phyloP scores from a whole-genome alignment of 2,113 vertebrate species.

The Pedionomus torquatus region DNA sequence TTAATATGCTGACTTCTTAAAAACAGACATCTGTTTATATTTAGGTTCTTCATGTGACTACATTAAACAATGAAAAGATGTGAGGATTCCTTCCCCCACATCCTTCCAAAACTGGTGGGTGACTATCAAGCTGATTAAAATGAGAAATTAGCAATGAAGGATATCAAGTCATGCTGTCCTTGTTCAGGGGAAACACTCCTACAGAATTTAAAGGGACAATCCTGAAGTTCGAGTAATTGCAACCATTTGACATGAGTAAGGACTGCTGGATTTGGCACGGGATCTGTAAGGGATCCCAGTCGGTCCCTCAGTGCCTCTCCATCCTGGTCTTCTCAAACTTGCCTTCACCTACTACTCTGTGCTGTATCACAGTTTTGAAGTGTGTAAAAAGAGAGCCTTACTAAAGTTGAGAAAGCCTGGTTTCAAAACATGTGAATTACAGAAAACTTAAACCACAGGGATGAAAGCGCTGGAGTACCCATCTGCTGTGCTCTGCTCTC shows the following conservation, averaged over 20 bases:
- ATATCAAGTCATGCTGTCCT: background rate
- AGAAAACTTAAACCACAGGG: background rate
- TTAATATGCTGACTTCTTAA: slow-evolving; percentile 21
- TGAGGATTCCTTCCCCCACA: background rate
- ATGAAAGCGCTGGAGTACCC: accelerated
- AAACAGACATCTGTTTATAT: slow-evolving; percentile 65
- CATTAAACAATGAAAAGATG: background rate
- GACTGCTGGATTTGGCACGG: background rate
- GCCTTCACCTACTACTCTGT: background rate
- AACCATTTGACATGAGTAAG: background rate
- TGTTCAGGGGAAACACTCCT: background rate
- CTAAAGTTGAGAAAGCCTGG: background rate
- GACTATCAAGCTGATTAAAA: background rate
- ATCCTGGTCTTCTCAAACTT: background rate
- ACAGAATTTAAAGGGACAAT: background rate
- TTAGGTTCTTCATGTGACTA: slow-evolving; percentile 40
- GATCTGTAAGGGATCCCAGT: background rate
- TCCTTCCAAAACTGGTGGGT: background rate
- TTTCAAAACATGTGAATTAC: background rate
- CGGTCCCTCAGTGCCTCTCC: background rate
- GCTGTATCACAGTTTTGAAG: background rate
- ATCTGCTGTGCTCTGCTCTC: background rate
- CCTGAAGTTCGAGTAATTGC: background rate
- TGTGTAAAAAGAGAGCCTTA: background rate
- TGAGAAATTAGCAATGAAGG: background rate